phyloP scores from a whole-genome alignment of 2,888 invertebrate genomes.

The Tipula confusa region DNA sequence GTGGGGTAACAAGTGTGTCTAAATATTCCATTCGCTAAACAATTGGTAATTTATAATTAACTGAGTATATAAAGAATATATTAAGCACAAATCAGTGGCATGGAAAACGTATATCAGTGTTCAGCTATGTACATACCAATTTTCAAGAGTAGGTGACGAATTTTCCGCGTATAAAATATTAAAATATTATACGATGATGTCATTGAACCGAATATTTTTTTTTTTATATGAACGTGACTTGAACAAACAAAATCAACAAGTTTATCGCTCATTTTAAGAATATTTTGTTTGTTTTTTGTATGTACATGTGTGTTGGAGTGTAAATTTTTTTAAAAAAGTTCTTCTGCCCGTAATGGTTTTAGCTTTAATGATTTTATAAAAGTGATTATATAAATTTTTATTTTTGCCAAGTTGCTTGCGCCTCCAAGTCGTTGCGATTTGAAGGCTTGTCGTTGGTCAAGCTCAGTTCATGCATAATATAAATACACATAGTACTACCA shows the following conservation, averaged over 20 bases:
- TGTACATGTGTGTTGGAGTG: too few relatives aligned
- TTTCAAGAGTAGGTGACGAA: not conserved
- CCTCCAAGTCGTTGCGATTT: too few relatives aligned
- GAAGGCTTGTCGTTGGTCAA: too few relatives aligned
- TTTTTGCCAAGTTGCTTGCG: too few relatives aligned
- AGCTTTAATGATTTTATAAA: too few relatives aligned
- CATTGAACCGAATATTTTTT: not conserved
- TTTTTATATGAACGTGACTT: not conserved
- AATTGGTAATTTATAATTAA: not conserved
- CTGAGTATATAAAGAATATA: not conserved
- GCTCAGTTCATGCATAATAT: too few relatives aligned
- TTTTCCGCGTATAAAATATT: not conserved
- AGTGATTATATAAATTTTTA: too few relatives aligned
- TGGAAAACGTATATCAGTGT: not conserved
- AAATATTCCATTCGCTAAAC: not conserved
- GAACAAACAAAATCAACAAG: not conserved
- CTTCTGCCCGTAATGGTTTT: too few relatives aligned
- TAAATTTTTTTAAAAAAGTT: too few relatives aligned
- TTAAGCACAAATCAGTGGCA: not conserved
- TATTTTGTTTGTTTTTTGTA: not conserved
- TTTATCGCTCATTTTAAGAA: not conserved
- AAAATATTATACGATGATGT: not conserved
- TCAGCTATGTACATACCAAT: not conserved
- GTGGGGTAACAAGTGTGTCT: not conserved
- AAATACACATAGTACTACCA: too few relatives aligned